A percentile compares a stretch with the other conserved stretches of the same genome.
Evolutionary conservation across 1,140 invertebrate species (phyloP).

Genomic region (Scaptodrosophila lebanonensis): DNA sequence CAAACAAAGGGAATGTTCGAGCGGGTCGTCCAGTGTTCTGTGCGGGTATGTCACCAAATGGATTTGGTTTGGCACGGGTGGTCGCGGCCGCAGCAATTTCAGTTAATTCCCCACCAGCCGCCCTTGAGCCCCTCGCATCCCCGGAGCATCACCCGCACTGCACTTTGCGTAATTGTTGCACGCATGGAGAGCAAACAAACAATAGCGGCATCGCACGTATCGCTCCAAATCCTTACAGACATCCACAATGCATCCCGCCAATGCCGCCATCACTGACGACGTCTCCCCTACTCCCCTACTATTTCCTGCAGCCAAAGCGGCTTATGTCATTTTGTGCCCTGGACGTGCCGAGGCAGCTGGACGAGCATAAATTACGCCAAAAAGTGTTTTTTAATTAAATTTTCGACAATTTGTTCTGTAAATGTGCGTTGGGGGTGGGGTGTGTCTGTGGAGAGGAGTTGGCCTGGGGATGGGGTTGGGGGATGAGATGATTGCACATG

Average conservation of each 20-base stretch:
- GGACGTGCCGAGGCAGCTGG: too few species aligned
- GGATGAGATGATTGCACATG: too few species aligned
- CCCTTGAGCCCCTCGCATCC: too few species aligned
- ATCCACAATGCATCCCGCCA: slow-evolving; percentile 1
- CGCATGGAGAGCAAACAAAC: slow-evolving; percentile 14
- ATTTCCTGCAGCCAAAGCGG: slow-evolving; percentile 21
- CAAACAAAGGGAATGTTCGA: slow-evolving; percentile 22
- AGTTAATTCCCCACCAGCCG: neutral
- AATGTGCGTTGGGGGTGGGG: slow-evolving; percentile 11
- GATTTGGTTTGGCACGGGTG: neutral
- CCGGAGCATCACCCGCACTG: slow-evolving; percentile 2
- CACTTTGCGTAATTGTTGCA: slow-evolving; percentile 42
- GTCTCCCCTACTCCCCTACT: too few species aligned
- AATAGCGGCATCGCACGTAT: too few species aligned
- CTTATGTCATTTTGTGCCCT: slow-evolving; percentile 27
- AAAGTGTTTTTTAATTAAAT: slow-evolving; percentile 51
- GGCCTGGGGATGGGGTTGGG: too few species aligned
- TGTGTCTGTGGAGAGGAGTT: too few species aligned
- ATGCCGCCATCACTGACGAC: too few species aligned
- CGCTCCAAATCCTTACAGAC: slow-evolving; percentile 35
- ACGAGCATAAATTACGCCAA: slow-evolving; percentile 37
- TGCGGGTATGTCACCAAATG: neutral
- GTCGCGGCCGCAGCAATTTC: neutral
- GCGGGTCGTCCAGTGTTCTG: neutral
- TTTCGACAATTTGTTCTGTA: slow-evolving; percentile 51